Percentiles rank a stretch among this genome's conserved stretches.
Conservation (phyloP, 2,888 invertebrate genomes). For the Meganola albula region DNA sequence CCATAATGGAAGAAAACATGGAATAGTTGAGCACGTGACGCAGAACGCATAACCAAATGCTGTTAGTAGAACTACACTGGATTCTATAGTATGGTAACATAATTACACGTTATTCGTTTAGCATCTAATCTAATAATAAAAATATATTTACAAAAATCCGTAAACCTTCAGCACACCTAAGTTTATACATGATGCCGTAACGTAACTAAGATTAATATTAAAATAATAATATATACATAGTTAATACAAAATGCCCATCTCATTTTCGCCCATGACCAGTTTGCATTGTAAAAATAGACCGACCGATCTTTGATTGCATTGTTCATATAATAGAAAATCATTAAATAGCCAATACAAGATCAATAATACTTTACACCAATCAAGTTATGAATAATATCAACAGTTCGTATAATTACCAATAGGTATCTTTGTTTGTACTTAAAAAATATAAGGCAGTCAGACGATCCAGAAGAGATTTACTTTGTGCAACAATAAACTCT, state of each 20-base stretch:
- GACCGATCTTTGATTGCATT: conserved; percentile 16
- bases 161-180: conserved; percentile 46
- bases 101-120: conserved; percentile 36
- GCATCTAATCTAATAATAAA: conserved; percentile 49
- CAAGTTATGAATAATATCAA: conserved; percentile 31
- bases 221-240: conserved; percentile 45
- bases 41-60: conserved; percentile 20
- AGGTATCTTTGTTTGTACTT: conserved; percentile 66
- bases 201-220: conserved; percentile 37
- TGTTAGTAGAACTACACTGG: conserved; percentile 38
- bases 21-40: conserved; percentile 25
- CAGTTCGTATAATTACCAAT: conserved; percentile 42
- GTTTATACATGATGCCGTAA: conserved; percentile 36
- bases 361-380: conserved; percentile 28
- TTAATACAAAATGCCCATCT: conserved; percentile 50
- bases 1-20: conserved; percentile 13
- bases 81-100: conserved; percentile 53
- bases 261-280: conserved; percentile 30
- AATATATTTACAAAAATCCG: conserved; percentile 67
- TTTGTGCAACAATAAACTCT: conserved; percentile 51
- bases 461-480: conserved; percentile 41
- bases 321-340: conserved; percentile 16
- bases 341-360: conserved; percentile 30
- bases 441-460: conserved; percentile 56
- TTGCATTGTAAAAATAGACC: conserved; percentile 23